A percentile compares a stretch with the other conserved stretches of the same genome.
Conservation (phyloP, 2,113 vertebrate genomes). For the Tyto alba region DNA sequence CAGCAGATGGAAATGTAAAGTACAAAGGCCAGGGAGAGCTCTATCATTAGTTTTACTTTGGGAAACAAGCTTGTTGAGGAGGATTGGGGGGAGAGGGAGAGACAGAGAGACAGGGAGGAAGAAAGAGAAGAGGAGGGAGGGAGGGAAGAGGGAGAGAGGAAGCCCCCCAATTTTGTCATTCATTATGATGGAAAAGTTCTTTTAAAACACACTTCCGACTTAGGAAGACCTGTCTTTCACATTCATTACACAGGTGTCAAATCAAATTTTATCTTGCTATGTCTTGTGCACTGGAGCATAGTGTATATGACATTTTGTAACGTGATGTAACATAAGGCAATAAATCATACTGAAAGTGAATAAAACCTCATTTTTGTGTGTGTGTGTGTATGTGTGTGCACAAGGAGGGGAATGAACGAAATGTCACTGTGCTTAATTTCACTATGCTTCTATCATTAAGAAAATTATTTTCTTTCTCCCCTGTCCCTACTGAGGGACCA, state of each 20-base stretch:
- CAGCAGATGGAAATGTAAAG: background rate
- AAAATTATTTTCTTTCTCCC: background rate
- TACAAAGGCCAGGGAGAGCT: background rate
- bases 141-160: background rate
- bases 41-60: background rate
- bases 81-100: background rate
- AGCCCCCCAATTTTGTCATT: background rate
- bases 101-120: background rate
- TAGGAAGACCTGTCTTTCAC: constrained; percentile 46
- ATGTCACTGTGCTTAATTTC: background rate
- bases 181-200: background rate
- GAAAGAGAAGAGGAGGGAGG: background rate
- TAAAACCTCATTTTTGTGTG: background rate
- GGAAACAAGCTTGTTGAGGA: background rate
- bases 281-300: constrained; percentile 36
- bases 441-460: background rate
- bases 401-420: background rate
- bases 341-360: constrained; percentile 45
- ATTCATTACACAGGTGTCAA: constrained; percentile 48
- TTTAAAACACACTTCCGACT: constrained; percentile 12
- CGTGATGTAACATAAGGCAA: constrained; percentile 28
- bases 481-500: background rate
- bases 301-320: constrained; percentile 38
- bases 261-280: constrained; percentile 22
- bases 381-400: background rate